Conservation (phyloP, 2,888 invertebrate genomes). For the Thymelicus acteon region DNA sequence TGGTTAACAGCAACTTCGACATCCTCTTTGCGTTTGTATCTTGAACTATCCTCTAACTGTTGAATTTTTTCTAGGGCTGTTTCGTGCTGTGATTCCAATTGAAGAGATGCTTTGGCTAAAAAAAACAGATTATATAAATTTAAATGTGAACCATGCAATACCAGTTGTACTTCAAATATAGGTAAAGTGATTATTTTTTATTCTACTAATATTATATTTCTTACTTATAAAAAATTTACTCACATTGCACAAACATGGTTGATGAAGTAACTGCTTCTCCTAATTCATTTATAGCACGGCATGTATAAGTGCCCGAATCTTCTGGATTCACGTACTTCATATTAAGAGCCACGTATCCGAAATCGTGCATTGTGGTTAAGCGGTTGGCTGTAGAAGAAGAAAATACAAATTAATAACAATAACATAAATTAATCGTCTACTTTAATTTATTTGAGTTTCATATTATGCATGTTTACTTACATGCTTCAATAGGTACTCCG, state of each 20-base stretch:
- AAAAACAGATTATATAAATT: conserved; percentile 6
- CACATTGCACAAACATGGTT: conserved; percentile 94
- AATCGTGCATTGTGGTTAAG: conserved; percentile 97
- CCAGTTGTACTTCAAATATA: too few relatives aligned
- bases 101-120: conserved; percentile 93
- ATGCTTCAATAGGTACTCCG: conserved; percentile 95
- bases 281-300: conserved; percentile 95
- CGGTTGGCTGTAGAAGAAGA: conserved; percentile 88
- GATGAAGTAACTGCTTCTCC: conserved; percentile 98
- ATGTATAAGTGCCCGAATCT: conserved; percentile 98
- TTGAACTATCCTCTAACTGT: conserved; percentile 92
- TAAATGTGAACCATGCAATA: too few relatives aligned
- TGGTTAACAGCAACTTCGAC: conserved; percentile 92
- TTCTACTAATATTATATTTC: background rate
- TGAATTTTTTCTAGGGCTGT: conserved; percentile 94
- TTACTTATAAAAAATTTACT: conserved; percentile 60
- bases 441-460: background rate
- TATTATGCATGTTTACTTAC: conserved; percentile 77
- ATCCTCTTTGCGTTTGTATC: conserved; percentile 92
- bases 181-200: too few relatives aligned
- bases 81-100: conserved; percentile 95
- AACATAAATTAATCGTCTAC: background rate
- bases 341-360: conserved; percentile 97
- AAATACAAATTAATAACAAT: conserved; percentile 11
- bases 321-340: conserved; percentile 98